Evolutionary conservation across 64 coral and sea anemone genomes (phyloP), one percentile per base, ranked within the genome.

Genomic region (Stylophora pistillata): DNA sequence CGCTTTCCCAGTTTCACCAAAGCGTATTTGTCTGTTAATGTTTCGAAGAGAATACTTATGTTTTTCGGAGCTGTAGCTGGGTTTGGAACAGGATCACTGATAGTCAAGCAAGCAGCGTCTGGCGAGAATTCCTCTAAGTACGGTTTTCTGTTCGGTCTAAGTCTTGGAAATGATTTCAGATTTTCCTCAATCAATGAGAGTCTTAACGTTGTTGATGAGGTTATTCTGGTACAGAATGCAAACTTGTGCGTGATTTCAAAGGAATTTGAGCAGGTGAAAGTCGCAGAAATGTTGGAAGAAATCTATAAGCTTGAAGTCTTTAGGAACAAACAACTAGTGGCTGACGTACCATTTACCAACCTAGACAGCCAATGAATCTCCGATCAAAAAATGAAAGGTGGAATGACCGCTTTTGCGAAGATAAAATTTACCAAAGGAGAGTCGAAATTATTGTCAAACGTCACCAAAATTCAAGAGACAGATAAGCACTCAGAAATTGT

Each of bases 161-260:
- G 31, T 5, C 32, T 74, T 1, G 72, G 33, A 74, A 34, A 20
- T 47, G 72, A 34, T 47, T 74, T 74, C 30, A 74, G 15, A 47
- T 74, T 52, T 74, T 41, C 72, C 30, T 74, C 16, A 9, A 41
- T 74, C 33, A 74, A 74, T 33, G 2, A 20, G 16, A 74, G 72
- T 32, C 72, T 74, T 15, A 47, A 33, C 32, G 72, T 74, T 74
- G 72, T 74, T 20, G 72, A 74, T 74, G 72, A 74, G 30, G 15
- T 74, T 18, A 31, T 74, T 13, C 18, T 33, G 21, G 30, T 74
- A 15, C 30, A 74, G 21, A 31, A 74, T 9, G 72, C 72, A 14
- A 74, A 74, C 41, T 20, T 74, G 13, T 74, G 31, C 15, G 72
- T 74, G 9, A 74, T 74, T 74, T 74, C 72, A 30, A 37, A 41